Base-by-base conservation (phyloP, 37 sponge, comb jelly and placozoan genomes). In the Ianthella basta region DNA sequence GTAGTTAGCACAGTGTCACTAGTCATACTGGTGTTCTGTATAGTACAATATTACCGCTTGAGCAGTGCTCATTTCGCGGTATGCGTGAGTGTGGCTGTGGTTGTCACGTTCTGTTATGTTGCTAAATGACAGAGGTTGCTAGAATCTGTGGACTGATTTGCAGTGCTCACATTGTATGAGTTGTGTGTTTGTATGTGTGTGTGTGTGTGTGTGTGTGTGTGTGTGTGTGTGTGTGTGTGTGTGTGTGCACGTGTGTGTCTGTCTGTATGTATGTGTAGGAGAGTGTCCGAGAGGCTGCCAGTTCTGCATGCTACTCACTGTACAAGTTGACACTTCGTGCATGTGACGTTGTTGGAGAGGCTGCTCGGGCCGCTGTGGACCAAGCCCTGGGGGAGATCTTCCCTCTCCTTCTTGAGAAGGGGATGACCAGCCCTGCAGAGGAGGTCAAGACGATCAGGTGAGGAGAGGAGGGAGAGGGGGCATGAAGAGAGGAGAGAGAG, bases 201-300 rank as follows among this genome's bases (percentile, higher is more conserved):
- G 66, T 64, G 66, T 64, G 66, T 64, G 66, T 64, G 66, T 64
- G 66, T 64, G 66, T 64, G 66, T 64, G 66, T 64, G 66, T 64
- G 66, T 64, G 66, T 64, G 66, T 64, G 66, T 64, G 66, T 69
- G 70, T 69, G 35, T 69, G 70, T 69, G 70, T 69, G 70, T 30
- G 35, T 30, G 23, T 69, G 70, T 30, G 35, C 27, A 33, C 27
- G 2, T 69, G 34, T 35, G 50, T 44, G 33, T 69, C 35, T 69
- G 70, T 69, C 63, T 61, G 27, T 61, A 4, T 61, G 56, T 30
- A 18, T 85, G 0, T 74, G 38, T 54, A 93, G 94, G 96, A 92
- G 81, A 82, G 91, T 30, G 93, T 92, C 10, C 82, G 96, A 19
- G 82, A 85, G 38, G 93, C 96, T 73, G 96, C 96, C 80, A 86